Conservation (phyloP, 2,888 invertebrate genomes). For the Trimorus sp. region DNA sequence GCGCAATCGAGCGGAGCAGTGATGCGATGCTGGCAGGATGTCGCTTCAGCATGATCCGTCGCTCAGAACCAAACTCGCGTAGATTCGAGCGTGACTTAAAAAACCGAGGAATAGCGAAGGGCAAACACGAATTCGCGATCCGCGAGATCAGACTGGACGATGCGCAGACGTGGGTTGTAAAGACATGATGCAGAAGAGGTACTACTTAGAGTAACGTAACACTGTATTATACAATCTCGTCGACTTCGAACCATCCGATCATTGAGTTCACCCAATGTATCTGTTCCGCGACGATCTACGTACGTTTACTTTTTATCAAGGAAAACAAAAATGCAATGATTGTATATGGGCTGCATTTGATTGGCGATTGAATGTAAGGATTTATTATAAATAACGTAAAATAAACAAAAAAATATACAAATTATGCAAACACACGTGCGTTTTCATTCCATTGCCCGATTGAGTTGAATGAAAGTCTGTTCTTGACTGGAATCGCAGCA, state of each 20-base stretch:
- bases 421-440: slow-evolving; percentile 35
- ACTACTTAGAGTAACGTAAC: slow-evolving; percentile 73
- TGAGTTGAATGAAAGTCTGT: too few relatives aligned
- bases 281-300: slow-evolving; percentile 70
- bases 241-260: slow-evolving; percentile 70
- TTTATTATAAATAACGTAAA: slow-evolving; percentile 78
- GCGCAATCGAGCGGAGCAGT: slow-evolving; percentile 35
- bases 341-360: slow-evolving; percentile 81
- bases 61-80: too few relatives aligned
- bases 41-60: slow-evolving; percentile 73
- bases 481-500: too few relatives aligned
- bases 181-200: slow-evolving; percentile 75
- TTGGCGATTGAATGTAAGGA: slow-evolving; percentile 80
- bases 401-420: slow-evolving; percentile 76
- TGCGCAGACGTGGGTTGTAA: slow-evolving; percentile 73
- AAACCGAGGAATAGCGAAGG: too few relatives aligned
- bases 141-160: slow-evolving; percentile 74
- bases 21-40: slow-evolving; percentile 32
- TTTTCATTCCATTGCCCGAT: not conserved
- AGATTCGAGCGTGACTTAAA: too few relatives aligned
- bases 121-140: too few relatives aligned
- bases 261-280: slow-evolving; percentile 67
- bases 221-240: slow-evolving; percentile 71
- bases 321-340: slow-evolving; percentile 77
- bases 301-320: slow-evolving; percentile 73